Evolutionary conservation across 2,888 invertebrate genomes (phyloP).

Genomic region (Eugnorisma glareosa): DNA sequence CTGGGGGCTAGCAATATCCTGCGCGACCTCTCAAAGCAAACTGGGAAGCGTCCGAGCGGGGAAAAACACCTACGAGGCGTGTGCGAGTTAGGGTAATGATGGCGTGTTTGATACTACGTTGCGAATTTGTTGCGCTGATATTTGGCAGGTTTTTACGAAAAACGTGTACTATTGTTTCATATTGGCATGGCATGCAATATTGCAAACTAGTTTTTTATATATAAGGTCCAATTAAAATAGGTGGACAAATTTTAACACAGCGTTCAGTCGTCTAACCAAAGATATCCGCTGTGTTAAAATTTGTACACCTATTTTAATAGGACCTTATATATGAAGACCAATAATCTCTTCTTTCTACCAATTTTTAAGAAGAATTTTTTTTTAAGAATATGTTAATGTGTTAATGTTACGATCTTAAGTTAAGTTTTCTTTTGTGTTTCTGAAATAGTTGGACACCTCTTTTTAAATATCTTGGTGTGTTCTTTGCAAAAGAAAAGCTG

Average conservation of each 20-base stretch:
- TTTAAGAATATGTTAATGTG: too few relatives aligned
- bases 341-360: not conserved
- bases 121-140: not conserved
- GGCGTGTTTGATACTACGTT: constrained; percentile 36
- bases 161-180: too few relatives aligned
- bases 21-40: constrained; percentile 72
- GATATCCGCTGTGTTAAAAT: too few relatives aligned
- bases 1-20: constrained; percentile 80
- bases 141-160: not conserved
- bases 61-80: constrained; percentile 69
- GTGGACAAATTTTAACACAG: too few relatives aligned
- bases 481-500: not conserved
- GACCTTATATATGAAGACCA: not conserved
- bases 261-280: too few relatives aligned
- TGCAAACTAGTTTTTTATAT: not conserved
- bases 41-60: constrained; percentile 71
- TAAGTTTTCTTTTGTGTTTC: not conserved
- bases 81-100: constrained; percentile 8
- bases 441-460: not conserved
- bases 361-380: too few relatives aligned
- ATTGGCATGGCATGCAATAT: not conserved
- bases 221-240: too few relatives aligned
- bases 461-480: not conserved
- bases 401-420: not conserved
- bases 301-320: too few relatives aligned